These are phyloP conservation scores for Trissonchulus latispiculum DNA, from an alignment of 2,888 invertebrate genomes.

Conservation along the genomic window DNA sequence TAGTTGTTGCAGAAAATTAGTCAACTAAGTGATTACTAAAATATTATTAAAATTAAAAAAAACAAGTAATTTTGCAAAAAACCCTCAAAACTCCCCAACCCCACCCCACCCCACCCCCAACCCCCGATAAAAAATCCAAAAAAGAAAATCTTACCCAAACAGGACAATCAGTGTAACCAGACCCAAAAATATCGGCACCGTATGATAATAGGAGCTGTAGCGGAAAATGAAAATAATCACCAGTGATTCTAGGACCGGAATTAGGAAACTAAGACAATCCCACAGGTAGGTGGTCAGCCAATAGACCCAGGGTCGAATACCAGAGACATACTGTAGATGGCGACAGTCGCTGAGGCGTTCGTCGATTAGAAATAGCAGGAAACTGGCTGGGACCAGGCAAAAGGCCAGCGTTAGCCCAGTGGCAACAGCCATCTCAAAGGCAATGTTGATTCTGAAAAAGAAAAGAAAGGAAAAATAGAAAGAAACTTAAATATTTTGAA, in stretches of 20 bases:
- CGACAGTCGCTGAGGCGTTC: conserved; percentile 63
- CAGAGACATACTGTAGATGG: conserved; percentile 66
- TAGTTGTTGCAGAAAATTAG: too few relatives aligned
- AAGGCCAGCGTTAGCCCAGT: conserved; percentile 52
- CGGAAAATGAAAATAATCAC: conserved; percentile 66
- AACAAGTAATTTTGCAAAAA: too few relatives aligned
- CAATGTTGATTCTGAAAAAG: conserved; percentile 39
- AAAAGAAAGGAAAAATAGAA: too few relatives aligned
- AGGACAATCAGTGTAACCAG: conserved; percentile 57
- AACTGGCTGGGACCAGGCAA: conserved; percentile 65
- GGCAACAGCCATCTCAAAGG: background rate
- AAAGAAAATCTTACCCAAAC: conserved; percentile 48
- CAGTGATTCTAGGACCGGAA: conserved; percentile 54
- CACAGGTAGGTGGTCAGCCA: conserved; percentile 63
- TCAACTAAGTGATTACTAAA: too few relatives aligned
- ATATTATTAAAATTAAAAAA: too few relatives aligned
- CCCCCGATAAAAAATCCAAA: too few relatives aligned
- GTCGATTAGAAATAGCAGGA: conserved; percentile 64
- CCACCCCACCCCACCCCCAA: too few relatives aligned
- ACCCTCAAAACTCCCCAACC: too few relatives aligned
- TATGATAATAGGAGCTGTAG: conserved; percentile 64
- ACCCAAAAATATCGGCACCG: conserved; percentile 37
- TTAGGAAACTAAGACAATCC: conserved; percentile 62
- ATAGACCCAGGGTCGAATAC: conserved; percentile 62
- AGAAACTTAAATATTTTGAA: too few relatives aligned